Percentiles rank a stretch among this genome's conserved stretches.
Conservation (phyloP, 2,797 vertebrate species). For the Sebastes matsubarae region DNA sequence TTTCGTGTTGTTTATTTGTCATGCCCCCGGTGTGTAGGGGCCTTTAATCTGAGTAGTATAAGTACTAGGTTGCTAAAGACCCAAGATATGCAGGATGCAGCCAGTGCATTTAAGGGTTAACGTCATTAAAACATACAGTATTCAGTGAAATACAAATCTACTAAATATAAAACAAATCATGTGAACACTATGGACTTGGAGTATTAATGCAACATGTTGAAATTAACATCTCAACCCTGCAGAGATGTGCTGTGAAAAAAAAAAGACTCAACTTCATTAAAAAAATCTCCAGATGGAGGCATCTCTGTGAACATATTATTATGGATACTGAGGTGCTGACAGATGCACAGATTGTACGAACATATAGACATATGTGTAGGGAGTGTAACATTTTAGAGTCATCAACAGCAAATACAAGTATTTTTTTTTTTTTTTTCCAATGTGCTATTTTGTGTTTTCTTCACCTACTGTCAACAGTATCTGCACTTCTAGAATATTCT, state of each 20-base stretch:
- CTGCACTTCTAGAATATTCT: background rate
- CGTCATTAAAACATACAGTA: background rate
- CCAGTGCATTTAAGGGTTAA: background rate
- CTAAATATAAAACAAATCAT: background rate
- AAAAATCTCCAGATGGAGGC: slow-evolving; percentile 18
- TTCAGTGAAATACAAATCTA: background rate
- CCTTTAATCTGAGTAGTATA: too few relatives aligned
- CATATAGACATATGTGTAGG: background rate
- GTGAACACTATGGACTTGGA: background rate
- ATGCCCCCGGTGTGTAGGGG: too few relatives aligned
- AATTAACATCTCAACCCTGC: background rate
- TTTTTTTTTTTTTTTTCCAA: background rate
- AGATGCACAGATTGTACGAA: background rate
- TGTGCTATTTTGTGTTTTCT: background rate
- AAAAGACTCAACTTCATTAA: background rate
- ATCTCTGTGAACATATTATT: background rate
- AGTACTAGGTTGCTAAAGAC: too few relatives aligned
- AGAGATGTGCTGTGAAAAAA: slow-evolving; percentile 4
- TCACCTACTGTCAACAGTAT: background rate
- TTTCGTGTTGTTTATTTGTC: too few relatives aligned
- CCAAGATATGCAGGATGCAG: background rate
- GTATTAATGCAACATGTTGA: background rate
- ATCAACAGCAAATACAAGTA: background rate
- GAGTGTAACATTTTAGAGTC: background rate
- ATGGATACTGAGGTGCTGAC: background rate